A percentile compares a stretch with the other conserved stretches of the same genome.
phyloP scores from a whole-genome alignment of 2,113 vertebrate genomes.

The Planiliza haematocheilus region DNA sequence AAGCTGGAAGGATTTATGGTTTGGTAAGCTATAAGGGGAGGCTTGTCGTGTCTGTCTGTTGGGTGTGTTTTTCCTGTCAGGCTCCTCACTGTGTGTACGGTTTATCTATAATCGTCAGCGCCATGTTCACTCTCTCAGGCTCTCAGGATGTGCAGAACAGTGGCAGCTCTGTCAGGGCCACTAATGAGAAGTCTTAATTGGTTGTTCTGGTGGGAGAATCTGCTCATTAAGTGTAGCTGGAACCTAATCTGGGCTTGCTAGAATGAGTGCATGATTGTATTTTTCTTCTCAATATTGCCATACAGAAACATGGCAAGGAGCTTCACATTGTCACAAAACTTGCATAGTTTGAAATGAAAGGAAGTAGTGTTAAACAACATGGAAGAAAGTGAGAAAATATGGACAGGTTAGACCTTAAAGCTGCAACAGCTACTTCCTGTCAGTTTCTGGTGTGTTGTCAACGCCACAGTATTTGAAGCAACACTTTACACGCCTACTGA shows the following conservation, averaged over 20 bases:
- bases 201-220: constrained; percentile 74
- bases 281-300: background rate
- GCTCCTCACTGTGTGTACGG: constrained; percentile 24
- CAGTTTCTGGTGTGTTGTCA: background rate
- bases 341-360: background rate
- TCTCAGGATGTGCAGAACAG: constrained; percentile 71
- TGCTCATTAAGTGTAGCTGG: constrained; percentile 71
- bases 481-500: no score
- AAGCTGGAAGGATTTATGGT: constrained; percentile 8
- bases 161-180: constrained; percentile 68
- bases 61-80: constrained; percentile 38
- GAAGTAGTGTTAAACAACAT: no score
- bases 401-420: background rate
- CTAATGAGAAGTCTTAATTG: constrained; percentile 81
- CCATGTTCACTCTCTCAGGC: constrained; percentile 58
- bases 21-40: constrained; percentile 7
- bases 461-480: no score
- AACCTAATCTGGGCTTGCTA: constrained; percentile 25
- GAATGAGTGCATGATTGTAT: constrained; percentile 21
- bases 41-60: background rate
- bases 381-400: no score
- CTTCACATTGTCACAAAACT: background rate
- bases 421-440: background rate
- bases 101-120: constrained; percentile 61
- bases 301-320: background rate